Evolutionary conservation across 2,888 invertebrate genomes (phyloP).

Genomic region (Autographa gamma): DNA sequence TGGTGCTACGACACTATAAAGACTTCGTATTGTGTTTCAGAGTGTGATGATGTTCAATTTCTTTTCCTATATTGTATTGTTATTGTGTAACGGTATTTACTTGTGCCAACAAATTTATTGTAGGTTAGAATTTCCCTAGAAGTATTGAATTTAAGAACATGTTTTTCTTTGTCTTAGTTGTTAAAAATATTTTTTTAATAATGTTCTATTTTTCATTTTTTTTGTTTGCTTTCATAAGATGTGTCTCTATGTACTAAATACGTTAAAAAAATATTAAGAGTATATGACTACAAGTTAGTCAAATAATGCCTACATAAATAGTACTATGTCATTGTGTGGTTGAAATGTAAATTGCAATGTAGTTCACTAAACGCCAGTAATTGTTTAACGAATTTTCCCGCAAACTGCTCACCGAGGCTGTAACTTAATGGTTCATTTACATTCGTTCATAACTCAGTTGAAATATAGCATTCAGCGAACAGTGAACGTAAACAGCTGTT

Average conservation of each 20-base stretch:
- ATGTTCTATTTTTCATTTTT: too few species aligned
- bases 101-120: neutral
- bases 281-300: too few species aligned
- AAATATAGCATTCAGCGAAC: conserved; percentile 2
- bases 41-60: neutral
- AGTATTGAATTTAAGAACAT: too few species aligned
- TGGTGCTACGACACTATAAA: conserved; percentile 19
- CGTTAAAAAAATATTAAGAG: too few species aligned
- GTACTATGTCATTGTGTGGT: too few species aligned
- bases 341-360: conserved; percentile 16
- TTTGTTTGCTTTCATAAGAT: too few species aligned
- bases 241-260: too few species aligned
- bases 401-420: conserved; percentile 16
- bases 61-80: neutral
- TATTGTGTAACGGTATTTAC: neutral
- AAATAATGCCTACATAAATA: too few species aligned
- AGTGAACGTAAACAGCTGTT: conserved; percentile 1
- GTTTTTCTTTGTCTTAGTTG: too few species aligned
- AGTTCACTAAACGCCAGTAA: conserved; percentile 19
- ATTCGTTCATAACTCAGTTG: conserved; percentile 19
- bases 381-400: conserved; percentile 37
- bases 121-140: neutral
- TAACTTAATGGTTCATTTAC: conserved; percentile 17
- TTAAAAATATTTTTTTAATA: too few species aligned
- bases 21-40: neutral